These are phyloP conservation scores for Microtus richardsoni DNA, from an alignment of 2,113 vertebrate genomes.

Conservation along the genomic window DNA sequence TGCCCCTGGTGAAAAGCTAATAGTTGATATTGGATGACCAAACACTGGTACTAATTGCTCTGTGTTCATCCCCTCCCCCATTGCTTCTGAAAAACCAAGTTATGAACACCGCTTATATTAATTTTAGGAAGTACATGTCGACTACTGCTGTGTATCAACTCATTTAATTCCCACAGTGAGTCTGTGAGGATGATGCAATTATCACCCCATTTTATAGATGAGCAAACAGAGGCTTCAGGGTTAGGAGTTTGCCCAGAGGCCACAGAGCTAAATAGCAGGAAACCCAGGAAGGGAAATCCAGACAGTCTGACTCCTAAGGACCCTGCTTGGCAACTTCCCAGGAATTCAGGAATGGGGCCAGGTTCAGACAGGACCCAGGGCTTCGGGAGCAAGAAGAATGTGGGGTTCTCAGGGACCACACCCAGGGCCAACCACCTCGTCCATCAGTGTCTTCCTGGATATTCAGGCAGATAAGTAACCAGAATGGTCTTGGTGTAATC, in stretches of 20 bases:
- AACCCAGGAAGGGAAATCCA: conserved; percentile 55
- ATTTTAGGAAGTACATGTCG: not conserved
- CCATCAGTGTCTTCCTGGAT: not conserved
- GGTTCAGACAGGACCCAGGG: conserved; percentile 53
- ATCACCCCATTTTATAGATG: conserved; percentile 56
- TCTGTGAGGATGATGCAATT: not conserved
- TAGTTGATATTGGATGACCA: not conserved
- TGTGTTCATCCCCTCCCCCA: no score
- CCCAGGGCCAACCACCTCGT: not conserved
- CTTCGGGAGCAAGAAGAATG: conserved; percentile 27
- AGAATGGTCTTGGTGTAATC: not conserved
- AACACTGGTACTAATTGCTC: no score
- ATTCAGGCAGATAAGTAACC: not conserved
- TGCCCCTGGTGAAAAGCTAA: not conserved
- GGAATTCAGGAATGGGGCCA: not conserved
- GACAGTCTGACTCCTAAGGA: conserved; percentile 75
- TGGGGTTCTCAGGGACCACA: conserved; percentile 53
- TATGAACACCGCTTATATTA: not conserved
- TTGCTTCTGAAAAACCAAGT: not conserved
- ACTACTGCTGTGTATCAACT: not conserved
- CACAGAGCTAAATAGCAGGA: conserved; percentile 53
- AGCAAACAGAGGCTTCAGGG: conserved; percentile 55
- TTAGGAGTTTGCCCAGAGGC: conserved; percentile 69
- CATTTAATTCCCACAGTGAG: conserved; percentile 33
- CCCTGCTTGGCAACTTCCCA: conserved; percentile 53